phyloP scores from a whole-genome alignment of 2,888 invertebrate genomes.

The Epsilonema sp. region DNA sequence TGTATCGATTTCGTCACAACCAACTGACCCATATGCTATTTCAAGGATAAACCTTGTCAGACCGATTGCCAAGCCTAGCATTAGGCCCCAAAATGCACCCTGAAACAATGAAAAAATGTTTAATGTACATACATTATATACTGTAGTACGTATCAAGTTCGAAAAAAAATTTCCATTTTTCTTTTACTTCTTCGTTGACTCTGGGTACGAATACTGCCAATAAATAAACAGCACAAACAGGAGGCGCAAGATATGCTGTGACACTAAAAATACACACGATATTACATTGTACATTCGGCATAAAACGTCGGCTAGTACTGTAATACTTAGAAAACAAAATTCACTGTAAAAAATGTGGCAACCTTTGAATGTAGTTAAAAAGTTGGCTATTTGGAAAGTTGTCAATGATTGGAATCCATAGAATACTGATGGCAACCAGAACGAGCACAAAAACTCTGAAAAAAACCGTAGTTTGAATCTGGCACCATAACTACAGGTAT shows the following conservation, averaged over 20 bases:
- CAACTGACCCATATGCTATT: slow-evolving; percentile 33
- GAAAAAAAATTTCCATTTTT: slow-evolving; percentile 7
- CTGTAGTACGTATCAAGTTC: background rate
- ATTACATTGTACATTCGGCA: too few species aligned
- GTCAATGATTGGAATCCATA: slow-evolving; percentile 34
- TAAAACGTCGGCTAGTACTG: too few species aligned
- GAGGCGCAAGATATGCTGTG: slow-evolving; percentile 38
- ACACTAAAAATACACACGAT: too few species aligned
- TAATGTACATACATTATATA: too few species aligned
- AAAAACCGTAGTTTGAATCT: too few species aligned
- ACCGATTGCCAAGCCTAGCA: slow-evolving; percentile 35
- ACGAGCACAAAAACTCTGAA: slow-evolving; percentile 29
- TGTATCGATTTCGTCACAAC: slow-evolving; percentile 29
- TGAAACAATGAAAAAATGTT: too few species aligned
- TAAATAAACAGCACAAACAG: slow-evolving; percentile 37
- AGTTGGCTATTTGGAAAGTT: slow-evolving; percentile 35
- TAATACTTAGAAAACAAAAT: too few species aligned
- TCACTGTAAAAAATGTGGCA: too few species aligned
- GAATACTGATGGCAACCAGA: slow-evolving; percentile 30
- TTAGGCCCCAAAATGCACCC: slow-evolving; percentile 41
- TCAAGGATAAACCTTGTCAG: slow-evolving; percentile 36
- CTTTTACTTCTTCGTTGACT: slow-evolving; percentile 37
- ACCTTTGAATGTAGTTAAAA: slow-evolving; percentile 40
- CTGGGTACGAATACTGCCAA: slow-evolving; percentile 36
- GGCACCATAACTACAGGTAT: too few species aligned